phyloP scores from a whole-genome alignment of 1,140 invertebrate genomes.

The Pollicipes pollicipes region DNA sequence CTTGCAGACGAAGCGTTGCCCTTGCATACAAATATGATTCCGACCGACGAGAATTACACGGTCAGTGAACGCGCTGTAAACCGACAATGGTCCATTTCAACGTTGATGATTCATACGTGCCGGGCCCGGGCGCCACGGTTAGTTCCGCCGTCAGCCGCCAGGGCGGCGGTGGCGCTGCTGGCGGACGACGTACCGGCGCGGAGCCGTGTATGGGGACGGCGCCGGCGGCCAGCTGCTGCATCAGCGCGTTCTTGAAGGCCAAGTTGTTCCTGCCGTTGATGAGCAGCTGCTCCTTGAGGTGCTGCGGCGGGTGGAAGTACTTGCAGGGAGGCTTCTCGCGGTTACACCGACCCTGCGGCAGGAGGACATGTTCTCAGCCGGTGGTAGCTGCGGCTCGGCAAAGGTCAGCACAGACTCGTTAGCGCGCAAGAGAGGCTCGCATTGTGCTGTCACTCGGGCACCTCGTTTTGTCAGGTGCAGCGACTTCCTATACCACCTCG shows the following conservation, averaged over 20 bases:
- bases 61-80: neutral
- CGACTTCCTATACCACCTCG: no score
- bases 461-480: no score
- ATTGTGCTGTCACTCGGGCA: no score
- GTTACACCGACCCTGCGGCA: constrained; percentile 93
- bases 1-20: no score
- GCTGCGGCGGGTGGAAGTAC: constrained; percentile 98
- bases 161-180: no score
- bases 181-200: neutral
- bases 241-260: constrained; percentile 87
- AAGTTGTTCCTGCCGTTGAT: constrained; percentile 99
- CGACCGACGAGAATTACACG: neutral
- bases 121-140: no score
- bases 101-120: neutral
- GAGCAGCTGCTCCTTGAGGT: constrained; percentile 96
- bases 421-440: no score
- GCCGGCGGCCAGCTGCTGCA: constrained; percentile 47
- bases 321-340: constrained; percentile 99
- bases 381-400: neutral
- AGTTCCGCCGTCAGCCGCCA: neutral
- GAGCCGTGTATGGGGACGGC: neutral
- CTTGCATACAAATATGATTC: neutral
- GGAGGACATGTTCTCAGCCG: no score
- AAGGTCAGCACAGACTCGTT: neutral
- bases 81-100: neutral